Evolutionary conservation across 1,140 invertebrate species (phyloP), one percentile per base, ranked within the genome.

Genomic region (Pseudomyrmex concolor): DNA sequence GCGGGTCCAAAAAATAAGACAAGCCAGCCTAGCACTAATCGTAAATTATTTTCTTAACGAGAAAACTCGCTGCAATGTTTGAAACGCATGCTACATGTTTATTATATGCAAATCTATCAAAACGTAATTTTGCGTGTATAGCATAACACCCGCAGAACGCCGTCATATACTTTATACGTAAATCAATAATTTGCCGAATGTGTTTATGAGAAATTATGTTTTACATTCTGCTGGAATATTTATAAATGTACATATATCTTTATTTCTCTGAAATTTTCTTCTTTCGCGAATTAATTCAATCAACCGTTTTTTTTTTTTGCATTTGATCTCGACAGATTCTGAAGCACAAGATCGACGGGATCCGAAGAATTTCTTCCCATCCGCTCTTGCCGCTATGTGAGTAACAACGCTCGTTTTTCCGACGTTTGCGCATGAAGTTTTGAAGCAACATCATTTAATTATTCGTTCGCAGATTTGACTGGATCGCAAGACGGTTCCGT

Each of bases 401-500:
- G 97, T 96, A 84, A 59, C 1, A 10, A 3, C 7, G 67, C 8
- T 2, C 25, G 25, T 17, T 34, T 17, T 5, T 81, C 1, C 5
- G 34, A 25, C 12, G 8, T 22, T 19, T 15, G 2, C 19, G 15
- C 2, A 1, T 10, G 59, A 54, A 10, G 82, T 60, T 76, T 86
- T n/a, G n/a, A 76, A 66, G 5, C 77, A 83, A 76, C 60, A 73
- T 83, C 15, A 54, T 71, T 66, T 83, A 57, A 81, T 85, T 90
- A 83, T 91, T 5, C 17, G 15, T 12, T 5, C 19, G 2, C 55
- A 98, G 98, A 99, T 95, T 94, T 99, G 87, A 99, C 98, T 70
- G 99, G 99, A 73, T 97, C 98, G 71, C 97, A 99, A 92, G 99
- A 99, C 95, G 99, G 99, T 12, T 99, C 98, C 2, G 99, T 99